phyloP scores from a whole-genome alignment of 2,113 vertebrate genomes.

The Microcebus tavaratra region DNA sequence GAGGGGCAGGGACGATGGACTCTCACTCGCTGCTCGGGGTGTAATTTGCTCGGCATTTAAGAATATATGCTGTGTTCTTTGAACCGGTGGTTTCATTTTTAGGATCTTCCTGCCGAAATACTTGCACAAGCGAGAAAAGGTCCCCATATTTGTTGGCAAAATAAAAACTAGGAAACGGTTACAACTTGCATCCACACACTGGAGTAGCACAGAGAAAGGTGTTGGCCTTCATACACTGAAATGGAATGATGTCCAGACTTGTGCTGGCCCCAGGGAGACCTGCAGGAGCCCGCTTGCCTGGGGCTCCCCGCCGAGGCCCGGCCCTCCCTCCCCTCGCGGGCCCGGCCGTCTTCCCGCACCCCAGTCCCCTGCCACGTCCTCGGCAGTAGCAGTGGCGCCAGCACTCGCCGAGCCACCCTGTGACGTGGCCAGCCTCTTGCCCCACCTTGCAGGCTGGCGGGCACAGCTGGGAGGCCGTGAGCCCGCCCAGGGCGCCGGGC shows the following conservation, averaged over 20 bases:
- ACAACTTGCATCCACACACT: no score
- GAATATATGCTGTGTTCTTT: accelerated
- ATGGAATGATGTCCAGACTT: no score
- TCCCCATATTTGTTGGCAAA: not conserved
- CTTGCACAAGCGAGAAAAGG: no score
- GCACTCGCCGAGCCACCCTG: not conserved
- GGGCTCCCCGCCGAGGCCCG: not conserved
- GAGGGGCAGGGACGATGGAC: accelerated
- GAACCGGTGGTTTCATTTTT: no score
- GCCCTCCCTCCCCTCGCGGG: no score
- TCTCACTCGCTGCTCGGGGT: accelerated
- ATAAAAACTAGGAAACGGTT: not conserved
- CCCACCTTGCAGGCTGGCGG: not conserved
- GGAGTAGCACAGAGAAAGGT: accelerated
- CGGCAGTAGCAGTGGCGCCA: not conserved
- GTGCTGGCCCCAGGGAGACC: not conserved
- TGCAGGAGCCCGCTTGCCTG: not conserved
- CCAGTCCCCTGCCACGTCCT: not conserved
- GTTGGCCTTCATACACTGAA: accelerated
- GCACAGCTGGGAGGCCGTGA: not conserved
- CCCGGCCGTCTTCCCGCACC: not conserved
- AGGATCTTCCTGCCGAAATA: not conserved
- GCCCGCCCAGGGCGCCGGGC: not conserved
- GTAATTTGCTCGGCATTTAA: accelerated
- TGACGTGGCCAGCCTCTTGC: not conserved